Percentiles rank a stretch among this genome's conserved stretches.
phyloP scores from a whole-genome alignment of 1,140 invertebrate genomes.

The Aphis craccivora region DNA sequence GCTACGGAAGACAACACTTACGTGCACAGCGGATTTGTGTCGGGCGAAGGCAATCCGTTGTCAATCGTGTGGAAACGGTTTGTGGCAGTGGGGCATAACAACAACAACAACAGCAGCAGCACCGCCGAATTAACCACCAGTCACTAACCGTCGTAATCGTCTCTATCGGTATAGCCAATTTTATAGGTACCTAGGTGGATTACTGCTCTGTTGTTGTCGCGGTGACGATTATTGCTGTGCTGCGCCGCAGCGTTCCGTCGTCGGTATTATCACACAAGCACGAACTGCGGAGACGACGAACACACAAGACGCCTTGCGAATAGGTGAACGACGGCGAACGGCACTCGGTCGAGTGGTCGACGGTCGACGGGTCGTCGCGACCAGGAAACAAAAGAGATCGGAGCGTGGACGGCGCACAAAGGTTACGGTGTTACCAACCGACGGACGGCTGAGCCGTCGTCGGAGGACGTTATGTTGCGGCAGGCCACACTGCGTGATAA shows the following conservation, averaged over 20 bases:
- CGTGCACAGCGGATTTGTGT: neutral
- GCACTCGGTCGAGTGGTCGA: neutral
- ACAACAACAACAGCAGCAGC: neutral
- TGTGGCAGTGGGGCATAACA: neutral
- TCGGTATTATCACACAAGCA: neutral
- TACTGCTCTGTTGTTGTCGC: neutral
- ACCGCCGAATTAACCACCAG: neutral
- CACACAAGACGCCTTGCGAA: neutral
- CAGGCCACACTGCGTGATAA: neutral
- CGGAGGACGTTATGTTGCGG: neutral
- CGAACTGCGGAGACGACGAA: neutral
- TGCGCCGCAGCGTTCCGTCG: neutral
- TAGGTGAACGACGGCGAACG: neutral
- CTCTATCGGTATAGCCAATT: neutral
- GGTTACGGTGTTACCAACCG: neutral
- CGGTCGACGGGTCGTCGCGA: neutral
- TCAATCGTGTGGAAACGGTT: neutral
- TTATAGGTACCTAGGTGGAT: neutral
- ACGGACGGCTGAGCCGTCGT: neutral
- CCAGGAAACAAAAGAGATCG: conserved; percentile 33
- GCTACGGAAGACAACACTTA: conserved; percentile 9
- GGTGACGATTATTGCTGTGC: neutral
- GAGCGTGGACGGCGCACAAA: neutral
- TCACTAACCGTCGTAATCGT: neutral
- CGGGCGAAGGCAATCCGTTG: neutral